Evolutionary conservation across 2,113 vertebrate species (phyloP).

Genomic region (Vimba vimba): DNA sequence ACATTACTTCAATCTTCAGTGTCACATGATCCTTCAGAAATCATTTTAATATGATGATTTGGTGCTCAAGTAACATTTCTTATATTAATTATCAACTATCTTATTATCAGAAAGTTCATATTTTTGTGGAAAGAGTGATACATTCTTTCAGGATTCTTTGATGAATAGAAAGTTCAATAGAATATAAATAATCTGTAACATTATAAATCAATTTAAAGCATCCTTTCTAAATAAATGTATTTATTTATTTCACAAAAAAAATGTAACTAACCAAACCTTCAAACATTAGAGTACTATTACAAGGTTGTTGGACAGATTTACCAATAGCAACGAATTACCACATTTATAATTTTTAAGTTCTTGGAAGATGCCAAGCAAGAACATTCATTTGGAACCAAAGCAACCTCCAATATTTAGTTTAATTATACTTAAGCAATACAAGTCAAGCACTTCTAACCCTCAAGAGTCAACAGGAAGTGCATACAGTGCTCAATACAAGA

Average conservation of each 20-base stretch:
- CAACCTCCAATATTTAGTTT: neutral
- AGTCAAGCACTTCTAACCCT: neutral
- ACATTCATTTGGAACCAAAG: neutral
- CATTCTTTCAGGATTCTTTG: neutral
- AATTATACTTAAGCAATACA: neutral
- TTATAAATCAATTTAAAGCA: neutral
- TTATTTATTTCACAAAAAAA: too few relatives aligned
- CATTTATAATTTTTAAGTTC: neutral
- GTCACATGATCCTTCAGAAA: neutral
- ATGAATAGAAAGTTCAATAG: neutral
- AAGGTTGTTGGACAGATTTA: neutral
- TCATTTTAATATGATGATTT: neutral
- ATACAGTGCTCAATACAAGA: neutral
- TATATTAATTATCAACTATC: too few relatives aligned
- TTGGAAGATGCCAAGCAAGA: neutral
- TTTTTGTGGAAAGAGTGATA: neutral
- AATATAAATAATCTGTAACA: neutral
- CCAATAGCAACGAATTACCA: neutral
- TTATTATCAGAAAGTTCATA: neutral
- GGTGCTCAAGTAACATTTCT: neutral
- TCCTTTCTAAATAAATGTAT: too few relatives aligned
- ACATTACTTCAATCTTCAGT: neutral
- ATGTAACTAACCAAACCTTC: neutral
- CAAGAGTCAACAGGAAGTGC: neutral
- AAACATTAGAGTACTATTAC: neutral